These are phyloP conservation scores for Drosophila ochracea DNA, from an alignment of 2,888 invertebrate species.

Conservation along the genomic window DNA sequence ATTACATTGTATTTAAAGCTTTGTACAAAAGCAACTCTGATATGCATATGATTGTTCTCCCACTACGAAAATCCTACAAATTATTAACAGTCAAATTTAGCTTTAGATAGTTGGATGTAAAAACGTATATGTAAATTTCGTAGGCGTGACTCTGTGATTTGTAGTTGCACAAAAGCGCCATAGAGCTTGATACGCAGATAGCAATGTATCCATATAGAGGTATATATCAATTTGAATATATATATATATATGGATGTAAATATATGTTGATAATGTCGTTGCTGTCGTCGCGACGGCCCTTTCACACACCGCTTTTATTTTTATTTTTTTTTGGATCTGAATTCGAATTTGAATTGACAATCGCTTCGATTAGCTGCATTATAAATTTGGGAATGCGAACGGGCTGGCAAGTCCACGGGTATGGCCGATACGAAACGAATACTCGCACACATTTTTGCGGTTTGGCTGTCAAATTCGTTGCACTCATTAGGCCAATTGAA, in stretches of 20 bases:
- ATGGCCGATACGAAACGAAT: slow-evolving; percentile 22
- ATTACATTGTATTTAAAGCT: not conserved
- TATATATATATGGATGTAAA: slow-evolving; percentile 28
- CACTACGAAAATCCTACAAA: not conserved
- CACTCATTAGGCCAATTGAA: slow-evolving; percentile 78
- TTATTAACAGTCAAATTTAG: not conserved
- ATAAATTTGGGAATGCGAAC: slow-evolving; percentile 27
- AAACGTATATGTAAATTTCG: slow-evolving; percentile 54
- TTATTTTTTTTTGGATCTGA: slow-evolving; percentile 11
- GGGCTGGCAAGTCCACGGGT: slow-evolving; percentile 9
- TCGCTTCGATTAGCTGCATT: slow-evolving; percentile 68
- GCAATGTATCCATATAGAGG: slow-evolving; percentile 4
- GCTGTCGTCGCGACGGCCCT: slow-evolving; percentile 43
- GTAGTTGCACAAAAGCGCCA: slow-evolving; percentile 21
- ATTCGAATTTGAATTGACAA: slow-evolving; percentile 49
- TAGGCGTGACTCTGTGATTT: slow-evolving; percentile 64
- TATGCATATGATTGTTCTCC: not conserved
- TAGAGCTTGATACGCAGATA: slow-evolving; percentile 1
- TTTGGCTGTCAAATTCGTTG: slow-evolving; percentile 76
- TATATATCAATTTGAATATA: slow-evolving; percentile 19
- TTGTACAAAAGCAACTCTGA: not conserved
- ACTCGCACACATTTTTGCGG: slow-evolving; percentile 37
- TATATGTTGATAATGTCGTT: slow-evolving; percentile 48
- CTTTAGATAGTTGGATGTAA: not conserved
- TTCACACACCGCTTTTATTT: slow-evolving; percentile 50